These are phyloP conservation scores for Siderastrea siderea DNA, from an alignment of 92 coral and sea anemone species.

Conservation along the genomic window DNA sequence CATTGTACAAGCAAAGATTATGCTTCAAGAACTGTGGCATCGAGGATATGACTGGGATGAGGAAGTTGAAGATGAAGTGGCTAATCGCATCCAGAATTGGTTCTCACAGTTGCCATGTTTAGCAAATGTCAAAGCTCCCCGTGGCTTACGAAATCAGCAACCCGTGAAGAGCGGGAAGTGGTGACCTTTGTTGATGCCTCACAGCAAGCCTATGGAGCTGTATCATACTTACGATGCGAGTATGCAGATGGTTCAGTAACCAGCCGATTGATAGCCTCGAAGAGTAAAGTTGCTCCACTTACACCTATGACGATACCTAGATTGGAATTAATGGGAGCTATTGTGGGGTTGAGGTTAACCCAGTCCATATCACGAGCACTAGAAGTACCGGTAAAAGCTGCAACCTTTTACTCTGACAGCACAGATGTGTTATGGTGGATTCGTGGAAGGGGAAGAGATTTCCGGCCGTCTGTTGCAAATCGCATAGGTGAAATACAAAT, in stretches of 20 bases:
- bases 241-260: slow-evolving; percentile 59
- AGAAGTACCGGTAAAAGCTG: slow-evolving; percentile 52
- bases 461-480: slow-evolving; percentile 81
- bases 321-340: slow-evolving; percentile 69
- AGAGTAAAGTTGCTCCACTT: slow-evolving; percentile 67
- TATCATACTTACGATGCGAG: slow-evolving; percentile 53
- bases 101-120: slow-evolving; percentile 50
- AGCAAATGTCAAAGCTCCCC: slow-evolving; percentile 55
- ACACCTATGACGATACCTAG: slow-evolving; percentile 67
- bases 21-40: slow-evolving; percentile 71
- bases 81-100: slow-evolving; percentile 52
- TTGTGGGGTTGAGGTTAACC: slow-evolving; percentile 68
- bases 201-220: slow-evolving; percentile 70
- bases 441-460: slow-evolving; percentile 66
- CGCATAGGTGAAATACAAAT: slow-evolving; percentile 72
- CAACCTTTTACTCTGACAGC: slow-evolving; percentile 71
- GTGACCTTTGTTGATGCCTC: slow-evolving; percentile 81
- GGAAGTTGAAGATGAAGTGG: slow-evolving; percentile 51
- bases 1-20: slow-evolving; percentile 56
- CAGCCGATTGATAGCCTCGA: slow-evolving; percentile 53
- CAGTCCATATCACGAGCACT: slow-evolving; percentile 38
- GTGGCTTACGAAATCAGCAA: slow-evolving; percentile 52
- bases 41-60: slow-evolving; percentile 77
- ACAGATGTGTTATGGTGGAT: slow-evolving; percentile 80
- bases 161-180: slow-evolving; percentile 45